Evolutionary conservation across 2,113 vertebrate genomes (phyloP).

Genomic region (Hemiprocne comata): DNA sequence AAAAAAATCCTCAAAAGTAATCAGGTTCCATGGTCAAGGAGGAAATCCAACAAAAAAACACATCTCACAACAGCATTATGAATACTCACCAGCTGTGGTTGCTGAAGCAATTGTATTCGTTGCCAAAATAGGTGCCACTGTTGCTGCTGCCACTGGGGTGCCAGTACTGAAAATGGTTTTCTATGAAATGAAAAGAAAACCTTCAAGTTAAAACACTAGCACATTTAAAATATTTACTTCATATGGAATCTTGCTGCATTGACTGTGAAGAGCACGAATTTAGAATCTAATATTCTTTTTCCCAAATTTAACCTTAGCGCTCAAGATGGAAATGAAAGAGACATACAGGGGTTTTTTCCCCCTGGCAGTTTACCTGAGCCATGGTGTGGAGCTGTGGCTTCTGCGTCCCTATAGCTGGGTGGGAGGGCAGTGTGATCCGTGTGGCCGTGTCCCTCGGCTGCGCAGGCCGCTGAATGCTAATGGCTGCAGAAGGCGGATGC

Average conservation of each 20-base stretch:
- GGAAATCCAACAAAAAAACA: not conserved
- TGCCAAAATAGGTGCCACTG: conserved; percentile 95
- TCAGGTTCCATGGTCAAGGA: not conserved
- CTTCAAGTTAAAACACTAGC: not conserved
- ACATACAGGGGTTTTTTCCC: accelerated
- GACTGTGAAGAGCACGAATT: not conserved
- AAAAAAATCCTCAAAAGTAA: not conserved
- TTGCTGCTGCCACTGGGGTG: conserved; percentile 94
- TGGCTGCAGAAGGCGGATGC: conserved; percentile 85
- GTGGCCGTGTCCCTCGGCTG: conserved; percentile 84
- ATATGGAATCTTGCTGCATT: not conserved
- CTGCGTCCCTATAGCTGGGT: conserved; percentile 87
- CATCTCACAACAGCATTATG: not conserved
- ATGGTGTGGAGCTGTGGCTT: conserved; percentile 93
- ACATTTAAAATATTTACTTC: not conserved
- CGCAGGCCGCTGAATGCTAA: conserved; percentile 92
- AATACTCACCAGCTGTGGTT: conserved; percentile 87
- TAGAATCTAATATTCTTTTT: not conserved
- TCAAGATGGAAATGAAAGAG: not conserved
- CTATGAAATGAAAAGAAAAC: conserved; percentile 62
- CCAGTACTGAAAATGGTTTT: conserved; percentile 96
- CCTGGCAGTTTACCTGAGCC: conserved; percentile 82
- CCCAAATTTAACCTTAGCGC: not conserved
- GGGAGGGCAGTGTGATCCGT: conserved; percentile 91
- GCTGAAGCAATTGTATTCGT: conserved; percentile 93